A percentile compares a stretch with the other conserved stretches of the same genome.
These are phyloP conservation scores for Platysteira castanea DNA, from an alignment of 2,113 vertebrate species.

Conservation along the genomic window DNA sequence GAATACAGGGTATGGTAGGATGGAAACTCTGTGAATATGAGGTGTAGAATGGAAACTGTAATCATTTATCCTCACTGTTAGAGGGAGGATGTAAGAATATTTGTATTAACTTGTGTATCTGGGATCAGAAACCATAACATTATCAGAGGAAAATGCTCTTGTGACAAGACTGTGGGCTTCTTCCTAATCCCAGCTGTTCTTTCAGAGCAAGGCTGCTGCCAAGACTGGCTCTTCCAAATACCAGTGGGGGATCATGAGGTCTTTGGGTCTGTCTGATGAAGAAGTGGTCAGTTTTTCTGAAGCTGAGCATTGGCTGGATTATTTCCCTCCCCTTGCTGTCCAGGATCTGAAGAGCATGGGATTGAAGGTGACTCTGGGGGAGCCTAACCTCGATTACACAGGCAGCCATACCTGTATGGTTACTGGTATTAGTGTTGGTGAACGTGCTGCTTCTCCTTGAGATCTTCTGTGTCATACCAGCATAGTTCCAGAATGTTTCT, in stretches of 20 bases:
- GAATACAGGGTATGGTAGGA: background rate
- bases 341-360: slow-evolving; percentile 93
- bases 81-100: background rate
- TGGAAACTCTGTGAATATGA: too few species aligned
- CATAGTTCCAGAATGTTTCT: background rate
- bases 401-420: background rate
- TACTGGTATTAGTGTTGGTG: background rate
- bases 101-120: background rate
- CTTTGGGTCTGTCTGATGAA: slow-evolving; percentile 85
- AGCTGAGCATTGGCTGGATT: slow-evolving; percentile 94
- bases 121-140: background rate
- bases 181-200: background rate
- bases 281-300: slow-evolving; percentile 88
- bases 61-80: background rate
- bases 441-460: background rate
- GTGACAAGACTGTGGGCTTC: accelerated
- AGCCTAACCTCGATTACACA: accelerated
- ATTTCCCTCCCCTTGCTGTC: slow-evolving; percentile 91
- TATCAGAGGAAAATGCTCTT: background rate
- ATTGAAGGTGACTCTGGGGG: slow-evolving; percentile 80
- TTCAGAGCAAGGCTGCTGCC: slow-evolving; percentile 91
- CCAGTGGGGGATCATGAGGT: slow-evolving; percentile 97
- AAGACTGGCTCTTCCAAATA: slow-evolving; percentile 86
- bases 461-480: background rate
- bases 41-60: background rate